Conservation (phyloP, 2,797 vertebrate genomes). For the Typhlichthys subterraneus region DNA sequence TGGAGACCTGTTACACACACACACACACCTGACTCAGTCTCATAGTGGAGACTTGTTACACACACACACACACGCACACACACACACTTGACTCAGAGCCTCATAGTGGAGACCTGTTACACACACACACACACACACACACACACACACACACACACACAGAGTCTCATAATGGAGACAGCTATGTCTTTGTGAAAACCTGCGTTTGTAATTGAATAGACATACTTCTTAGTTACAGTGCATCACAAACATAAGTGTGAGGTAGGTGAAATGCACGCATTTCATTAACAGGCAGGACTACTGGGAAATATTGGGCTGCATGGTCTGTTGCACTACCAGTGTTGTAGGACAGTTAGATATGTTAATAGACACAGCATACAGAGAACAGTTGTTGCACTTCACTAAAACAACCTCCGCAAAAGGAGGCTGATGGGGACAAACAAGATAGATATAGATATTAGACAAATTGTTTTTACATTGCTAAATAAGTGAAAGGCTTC, state of each 20-base stretch:
- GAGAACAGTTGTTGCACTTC: conserved; percentile 2
- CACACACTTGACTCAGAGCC: conserved; percentile 2
- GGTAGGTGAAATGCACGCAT: background rate
- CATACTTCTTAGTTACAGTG: no score
- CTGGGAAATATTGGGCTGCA: background rate
- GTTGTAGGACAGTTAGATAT: background rate
- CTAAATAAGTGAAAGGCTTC: conserved; percentile 4
- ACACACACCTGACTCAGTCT: conserved; percentile 3
- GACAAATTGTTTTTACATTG: conserved; percentile 1
- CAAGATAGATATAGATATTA: background rate
- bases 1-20: no score
- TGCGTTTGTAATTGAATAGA: no score
- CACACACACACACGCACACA: no score
- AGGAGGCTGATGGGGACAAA: background rate
- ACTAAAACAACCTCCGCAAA: background rate
- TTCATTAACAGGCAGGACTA: background rate
- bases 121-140: no score
- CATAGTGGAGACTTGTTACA: no score
- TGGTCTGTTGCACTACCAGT: background rate
- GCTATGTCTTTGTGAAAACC: no score
- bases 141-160: no score
- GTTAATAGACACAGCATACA: background rate
- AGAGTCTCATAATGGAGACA: no score
- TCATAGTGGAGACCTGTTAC: no score
- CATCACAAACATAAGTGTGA: background rate